Conservation (phyloP, 2,888 invertebrate species). For the Helobdella robusta region DNA sequence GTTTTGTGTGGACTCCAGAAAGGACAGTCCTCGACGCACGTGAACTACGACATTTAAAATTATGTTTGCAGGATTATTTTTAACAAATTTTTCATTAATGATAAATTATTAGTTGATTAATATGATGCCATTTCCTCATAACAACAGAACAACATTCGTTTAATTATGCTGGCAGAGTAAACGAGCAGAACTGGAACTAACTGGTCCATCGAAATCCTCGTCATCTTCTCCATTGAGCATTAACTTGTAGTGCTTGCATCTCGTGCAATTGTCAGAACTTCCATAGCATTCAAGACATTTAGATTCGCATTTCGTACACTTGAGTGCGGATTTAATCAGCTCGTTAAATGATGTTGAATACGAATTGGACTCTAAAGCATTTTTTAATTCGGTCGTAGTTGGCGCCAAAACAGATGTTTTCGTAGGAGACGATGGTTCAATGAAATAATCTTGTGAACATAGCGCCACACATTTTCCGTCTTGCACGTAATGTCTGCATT, state of each 20-base stretch:
- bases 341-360: neutral
- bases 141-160: no score
- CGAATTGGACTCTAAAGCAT: neutral
- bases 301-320: constrained; percentile 65
- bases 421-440: constrained; percentile 57
- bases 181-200: no score
- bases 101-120: no score
- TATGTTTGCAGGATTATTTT: no score
- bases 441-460: constrained; percentile 59
- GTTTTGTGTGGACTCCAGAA: constrained; percentile 16
- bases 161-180: no score
- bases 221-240: no score
- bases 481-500: constrained; percentile 73
- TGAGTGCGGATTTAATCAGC: constrained; percentile 50
- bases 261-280: constrained; percentile 38
- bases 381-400: neutral
- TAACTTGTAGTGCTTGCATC: constrained; percentile 39
- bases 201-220: no score
- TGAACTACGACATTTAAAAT: constrained; percentile 63
- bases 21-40: constrained; percentile 76
- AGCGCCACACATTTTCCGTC: constrained; percentile 48
- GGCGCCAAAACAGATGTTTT: neutral
- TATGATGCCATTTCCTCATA: no score
- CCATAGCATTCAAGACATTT: constrained; percentile 65
- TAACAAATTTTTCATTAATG: no score